Percentiles rank a stretch among this genome's conserved stretches.
phyloP scores from a whole-genome alignment of 2,113 vertebrate genomes.

The Dissostichus mawsoni region DNA sequence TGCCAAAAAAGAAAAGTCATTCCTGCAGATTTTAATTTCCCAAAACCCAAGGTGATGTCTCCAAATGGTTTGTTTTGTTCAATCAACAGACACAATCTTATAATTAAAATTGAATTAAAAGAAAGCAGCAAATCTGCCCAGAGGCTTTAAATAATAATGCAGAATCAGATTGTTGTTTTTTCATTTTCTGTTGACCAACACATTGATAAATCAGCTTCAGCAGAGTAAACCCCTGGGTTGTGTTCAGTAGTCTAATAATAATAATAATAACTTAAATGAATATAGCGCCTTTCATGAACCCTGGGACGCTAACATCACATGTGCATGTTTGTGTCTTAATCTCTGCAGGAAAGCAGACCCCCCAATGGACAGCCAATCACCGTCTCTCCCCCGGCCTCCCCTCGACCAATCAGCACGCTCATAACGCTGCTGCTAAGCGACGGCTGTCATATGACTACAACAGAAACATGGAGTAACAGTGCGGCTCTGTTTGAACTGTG shows the following conservation, averaged over 20 bases:
- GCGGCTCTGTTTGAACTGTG: slow-evolving; percentile 5
- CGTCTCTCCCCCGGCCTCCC: slow-evolving; percentile 76
- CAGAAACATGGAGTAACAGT: slow-evolving; percentile 71
- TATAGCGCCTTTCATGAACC: too few relatives aligned
- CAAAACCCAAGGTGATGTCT: too few relatives aligned
- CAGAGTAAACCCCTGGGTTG: neutral
- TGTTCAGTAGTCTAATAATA: neutral
- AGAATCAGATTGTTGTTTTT: neutral
- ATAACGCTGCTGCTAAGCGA: slow-evolving; percentile 69
- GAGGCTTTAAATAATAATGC: neutral
- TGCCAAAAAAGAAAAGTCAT: too few relatives aligned
- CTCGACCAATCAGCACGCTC: slow-evolving; percentile 72
- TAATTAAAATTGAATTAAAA: neutral
- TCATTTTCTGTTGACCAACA: neutral
- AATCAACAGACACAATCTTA: too few relatives aligned
- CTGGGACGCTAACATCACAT: too few relatives aligned
- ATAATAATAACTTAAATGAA: too few relatives aligned
- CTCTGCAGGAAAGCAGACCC: slow-evolving; percentile 63
- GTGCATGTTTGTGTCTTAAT: neutral
- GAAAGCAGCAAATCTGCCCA: neutral
- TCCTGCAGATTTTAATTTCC: too few relatives aligned
- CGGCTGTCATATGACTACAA: slow-evolving; percentile 82
- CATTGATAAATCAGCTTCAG: neutral
- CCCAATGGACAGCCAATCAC: slow-evolving; percentile 48
- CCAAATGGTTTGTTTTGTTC: too few relatives aligned